Evolutionary conservation across 2,888 invertebrate species (phyloP), one percentile per base, ranked within the genome.

Genomic region (Pandemis heparana): DNA sequence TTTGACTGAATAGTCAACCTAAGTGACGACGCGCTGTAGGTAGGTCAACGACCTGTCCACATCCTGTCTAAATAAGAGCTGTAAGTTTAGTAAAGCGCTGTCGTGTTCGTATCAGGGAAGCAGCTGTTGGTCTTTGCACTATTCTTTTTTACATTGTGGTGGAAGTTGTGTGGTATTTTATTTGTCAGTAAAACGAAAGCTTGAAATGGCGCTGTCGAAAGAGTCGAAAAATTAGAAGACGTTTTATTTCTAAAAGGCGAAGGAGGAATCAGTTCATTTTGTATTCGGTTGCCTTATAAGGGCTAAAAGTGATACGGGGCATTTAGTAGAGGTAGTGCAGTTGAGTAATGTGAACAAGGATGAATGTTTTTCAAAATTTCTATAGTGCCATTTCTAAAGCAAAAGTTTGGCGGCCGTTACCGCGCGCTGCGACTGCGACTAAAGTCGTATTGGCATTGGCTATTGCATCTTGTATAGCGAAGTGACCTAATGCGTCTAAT

Each of bases 251-350:
- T 23, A 63, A 73, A 64, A 63, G 56, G 63, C 46, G 18, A 56
- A 66, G 65, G 46, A 32, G 63, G 63, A 23, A 63, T 46, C 23
- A 23, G 43, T 63, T 67, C 67, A 63, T 69, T 69, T 68, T 73
- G 63, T 73, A 73, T 71, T 67, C 67, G 63, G 59, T 63, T 69
- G 68, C 68, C 48, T 51, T 38, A 32, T 51, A 16, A 59, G 43
- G 56, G 68, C 68, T 48, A 68, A 63, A 67, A 68, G 73, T 73
- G 73, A 73, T 73, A 73, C 73, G 68, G 68, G 73, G 73, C 73
- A 73, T 73, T 73, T 73, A 73, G 68, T 73, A 73, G 73, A 73
- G 38, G 73, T 73, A 73, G 59, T 18, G 39, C 63, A 64, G 64
- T 70, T 64, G 71, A 75, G 70, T 78, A 66, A 14, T 14, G 59